Evolutionary conservation across 1,140 invertebrate genomes (phyloP).

Genomic region (Leptestheria dahalacensis): DNA sequence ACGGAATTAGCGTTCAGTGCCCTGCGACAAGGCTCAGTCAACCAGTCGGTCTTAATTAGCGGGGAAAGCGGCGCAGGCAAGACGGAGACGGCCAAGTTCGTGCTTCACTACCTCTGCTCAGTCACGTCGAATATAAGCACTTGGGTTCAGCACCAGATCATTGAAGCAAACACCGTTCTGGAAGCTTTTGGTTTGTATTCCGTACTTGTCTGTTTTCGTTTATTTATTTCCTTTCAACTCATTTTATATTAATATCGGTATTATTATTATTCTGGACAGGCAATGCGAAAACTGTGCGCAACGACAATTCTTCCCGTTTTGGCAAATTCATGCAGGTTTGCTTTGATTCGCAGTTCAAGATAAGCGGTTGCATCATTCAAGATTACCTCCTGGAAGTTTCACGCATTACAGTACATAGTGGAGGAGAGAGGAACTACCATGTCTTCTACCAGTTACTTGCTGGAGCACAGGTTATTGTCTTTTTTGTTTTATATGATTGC

Average conservation of each 20-base stretch:
- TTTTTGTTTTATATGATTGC: constrained; percentile 19
- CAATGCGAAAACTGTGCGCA: constrained; percentile 91
- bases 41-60: constrained; percentile 90
- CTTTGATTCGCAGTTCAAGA: constrained; percentile 75
- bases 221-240: not conserved
- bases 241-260: not conserved
- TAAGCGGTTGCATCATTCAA: constrained; percentile 86
- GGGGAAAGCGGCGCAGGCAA: constrained; percentile 97
- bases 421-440: constrained; percentile 88
- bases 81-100: constrained; percentile 90
- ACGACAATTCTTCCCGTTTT: constrained; percentile 94
- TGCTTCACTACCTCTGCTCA: constrained; percentile 84
- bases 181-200: constrained; percentile 75
- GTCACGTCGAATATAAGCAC: constrained; percentile 77
- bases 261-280: constrained; percentile 37
- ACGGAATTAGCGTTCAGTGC: constrained; percentile 74
- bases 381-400: constrained; percentile 94
- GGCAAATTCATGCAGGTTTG: constrained; percentile 85
- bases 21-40: constrained; percentile 25
- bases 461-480: constrained; percentile 45
- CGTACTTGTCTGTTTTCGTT: too few species aligned
- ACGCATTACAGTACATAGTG: constrained; percentile 81
- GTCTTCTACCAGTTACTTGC: constrained; percentile 93
- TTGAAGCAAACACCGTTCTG: constrained; percentile 83
- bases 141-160: constrained; percentile 86